Evolutionary conservation across 2,888 invertebrate species (phyloP).

Genomic region (Willowsia nigromaculata): DNA sequence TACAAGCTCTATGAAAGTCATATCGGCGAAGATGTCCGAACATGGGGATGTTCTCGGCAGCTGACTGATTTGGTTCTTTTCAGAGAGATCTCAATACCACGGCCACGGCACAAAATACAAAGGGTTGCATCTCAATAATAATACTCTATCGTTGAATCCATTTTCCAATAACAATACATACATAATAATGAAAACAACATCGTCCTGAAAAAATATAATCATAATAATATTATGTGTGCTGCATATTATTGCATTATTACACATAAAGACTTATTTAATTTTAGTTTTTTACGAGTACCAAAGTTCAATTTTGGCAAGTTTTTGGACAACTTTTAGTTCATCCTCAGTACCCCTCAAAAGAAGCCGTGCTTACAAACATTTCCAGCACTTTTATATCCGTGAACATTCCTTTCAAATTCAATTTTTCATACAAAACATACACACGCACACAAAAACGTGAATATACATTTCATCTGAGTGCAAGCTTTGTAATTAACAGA

Average conservation of each 20-base stretch:
- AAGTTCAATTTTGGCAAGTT: background rate
- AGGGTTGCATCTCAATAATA: slow-evolving; percentile 55
- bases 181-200: slow-evolving; percentile 22
- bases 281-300: background rate
- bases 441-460: background rate
- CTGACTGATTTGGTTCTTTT: slow-evolving; percentile 62
- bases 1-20: slow-evolving; percentile 7
- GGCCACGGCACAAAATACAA: slow-evolving; percentile 59
- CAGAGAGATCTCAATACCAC: slow-evolving; percentile 40
- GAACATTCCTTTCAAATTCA: background rate
- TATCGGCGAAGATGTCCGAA: slow-evolving; percentile 59
- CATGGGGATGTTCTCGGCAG: slow-evolving; percentile 69
- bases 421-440: background rate
- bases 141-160: background rate
- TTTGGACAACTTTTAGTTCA: background rate
- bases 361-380: background rate
- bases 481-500: background rate
- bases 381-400: background rate
- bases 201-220: background rate
- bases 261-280: background rate
- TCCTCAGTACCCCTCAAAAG: background rate
- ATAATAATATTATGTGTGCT: slow-evolving; percentile 30
- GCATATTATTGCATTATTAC: slow-evolving; percentile 9
- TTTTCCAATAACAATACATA: slow-evolving; percentile 40
- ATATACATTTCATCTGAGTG: background rate